Evolutionary conservation across 2,113 vertebrate genomes (phyloP), one percentile per base, ranked within the genome.

Genomic region (Prunella fulvescens): DNA sequence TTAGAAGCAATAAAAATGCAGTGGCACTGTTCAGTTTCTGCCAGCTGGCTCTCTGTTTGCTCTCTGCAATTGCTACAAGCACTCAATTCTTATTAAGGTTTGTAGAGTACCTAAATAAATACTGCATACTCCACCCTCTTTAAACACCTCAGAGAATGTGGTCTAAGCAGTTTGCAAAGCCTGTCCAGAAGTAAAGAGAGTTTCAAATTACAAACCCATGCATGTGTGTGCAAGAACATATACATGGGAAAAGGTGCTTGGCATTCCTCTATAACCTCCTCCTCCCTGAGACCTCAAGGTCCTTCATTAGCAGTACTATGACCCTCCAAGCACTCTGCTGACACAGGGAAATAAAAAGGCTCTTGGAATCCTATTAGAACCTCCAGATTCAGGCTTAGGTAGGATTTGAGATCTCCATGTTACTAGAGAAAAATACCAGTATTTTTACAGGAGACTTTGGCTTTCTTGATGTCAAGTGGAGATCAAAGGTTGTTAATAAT

Each of bases 141-240:
- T 97, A 97, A 97, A 96, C 97, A 97, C 97, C 97, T 97, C 91
- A 77, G 94, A 97, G 97, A 97, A 97, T 97, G 97, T 95, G 95
- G 97, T 97, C 94, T 94, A 97, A 97, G 97, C 97, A 97, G 97
- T 97, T 97, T 97, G 96, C 90, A 96, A 94, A 95, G 92, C 96
- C 94, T 96, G 96, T 96, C 95, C 96, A 97, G 96, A 92, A 97
- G 91, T 89, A 86, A 96, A 95, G 92, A 95, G 81, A 94, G 97
- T 97, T 92, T 97, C 94, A 84, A 91, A 88, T 97, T 97, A 95
- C 97, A 96, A 95, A 93, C 86, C 91, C 92, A 53, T 95, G 94
- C 92, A 85, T 95, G 92, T 96, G 92, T 92, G 95, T 95, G 90
- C 95, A 97, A 64, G 94, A 96, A 91, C 90, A 88, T 54, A 84